These are phyloP conservation scores for Orthosia cruda DNA, from an alignment of 2,888 invertebrate genomes.

Conservation along the genomic window DNA sequence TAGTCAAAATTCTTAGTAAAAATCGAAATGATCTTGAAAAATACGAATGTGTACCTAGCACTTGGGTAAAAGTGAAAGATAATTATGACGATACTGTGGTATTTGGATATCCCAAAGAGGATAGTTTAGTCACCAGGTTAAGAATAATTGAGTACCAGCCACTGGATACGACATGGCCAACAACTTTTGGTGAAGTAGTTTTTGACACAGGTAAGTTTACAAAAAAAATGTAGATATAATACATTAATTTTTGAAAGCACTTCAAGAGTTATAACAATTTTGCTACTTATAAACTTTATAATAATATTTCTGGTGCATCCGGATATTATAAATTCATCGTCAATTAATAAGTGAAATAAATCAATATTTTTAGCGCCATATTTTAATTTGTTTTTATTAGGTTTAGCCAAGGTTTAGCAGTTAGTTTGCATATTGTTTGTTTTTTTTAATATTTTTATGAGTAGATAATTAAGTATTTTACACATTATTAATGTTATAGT, in stretches of 20 bases:
- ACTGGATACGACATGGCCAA: slow-evolving; percentile 12
- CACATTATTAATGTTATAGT: no score
- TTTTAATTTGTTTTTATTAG: no score
- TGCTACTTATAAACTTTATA: not conserved
- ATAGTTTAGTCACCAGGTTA: not conserved
- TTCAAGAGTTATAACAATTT: not conserved
- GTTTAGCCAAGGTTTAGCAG: no score
- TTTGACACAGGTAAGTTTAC: slow-evolving; percentile 12
- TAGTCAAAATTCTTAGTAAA: slow-evolving; percentile 12
- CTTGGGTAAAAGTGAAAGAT: slow-evolving; percentile 21
- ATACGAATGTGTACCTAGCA: slow-evolving; percentile 24
- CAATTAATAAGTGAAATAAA: no score
- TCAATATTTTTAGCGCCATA: no score
- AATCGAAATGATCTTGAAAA: not conserved
- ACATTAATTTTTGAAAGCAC: no score
- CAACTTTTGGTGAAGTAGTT: slow-evolving; percentile 21
- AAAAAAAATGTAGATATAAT: no score
- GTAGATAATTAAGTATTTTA: no score
- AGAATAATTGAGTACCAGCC: slow-evolving; percentile 7
- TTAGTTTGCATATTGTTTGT: no score
- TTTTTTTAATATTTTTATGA: no score
- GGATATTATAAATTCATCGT: no score
- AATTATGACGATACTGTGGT: slow-evolving; percentile 6
- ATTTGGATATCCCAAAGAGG: slow-evolving; percentile 26
- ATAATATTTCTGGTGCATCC: no score